These are phyloP conservation scores for Vireo griseus DNA, from an alignment of 2,797 vertebrate genomes.

Conservation along the genomic window DNA sequence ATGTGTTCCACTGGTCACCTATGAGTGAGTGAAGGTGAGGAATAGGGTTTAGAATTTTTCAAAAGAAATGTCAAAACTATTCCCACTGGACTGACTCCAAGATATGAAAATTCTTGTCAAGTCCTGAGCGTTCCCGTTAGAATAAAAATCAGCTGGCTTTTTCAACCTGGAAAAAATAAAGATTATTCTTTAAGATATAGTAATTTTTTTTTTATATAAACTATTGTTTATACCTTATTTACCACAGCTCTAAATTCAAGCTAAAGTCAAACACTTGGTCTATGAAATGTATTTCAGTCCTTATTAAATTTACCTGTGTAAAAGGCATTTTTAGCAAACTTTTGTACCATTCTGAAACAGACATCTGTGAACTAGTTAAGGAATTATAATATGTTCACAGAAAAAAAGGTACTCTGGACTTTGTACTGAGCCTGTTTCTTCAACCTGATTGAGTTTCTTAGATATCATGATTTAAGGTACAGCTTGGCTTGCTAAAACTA, in stretches of 20 bases:
- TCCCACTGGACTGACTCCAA: not conserved
- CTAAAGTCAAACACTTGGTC: not conserved
- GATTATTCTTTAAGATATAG: not conserved
- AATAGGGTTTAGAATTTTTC: not conserved
- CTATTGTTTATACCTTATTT: not conserved
- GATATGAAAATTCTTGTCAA: not conserved
- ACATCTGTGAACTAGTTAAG: not conserved
- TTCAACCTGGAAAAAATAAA: not conserved
- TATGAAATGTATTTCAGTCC: not conserved
- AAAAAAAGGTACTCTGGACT: not conserved
- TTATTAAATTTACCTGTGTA: not conserved
- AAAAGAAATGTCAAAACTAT: not conserved
- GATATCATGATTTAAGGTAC: too few species aligned
- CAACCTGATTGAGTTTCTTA: not conserved
- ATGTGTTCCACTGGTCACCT: not conserved
- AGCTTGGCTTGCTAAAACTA: not conserved
- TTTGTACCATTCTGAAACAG: not conserved
- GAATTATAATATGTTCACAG: not conserved
- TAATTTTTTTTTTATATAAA: fast-evolving
- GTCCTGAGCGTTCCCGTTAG: not conserved
- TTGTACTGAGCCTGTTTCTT: not conserved
- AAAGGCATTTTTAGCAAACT: not conserved
- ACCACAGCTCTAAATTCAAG: fast-evolving
- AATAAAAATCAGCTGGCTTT: not conserved
- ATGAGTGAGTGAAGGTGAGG: not conserved